phyloP scores from a whole-genome alignment of 35 echinoderm and acorn worm species.

The Lytechinus variegatus region DNA sequence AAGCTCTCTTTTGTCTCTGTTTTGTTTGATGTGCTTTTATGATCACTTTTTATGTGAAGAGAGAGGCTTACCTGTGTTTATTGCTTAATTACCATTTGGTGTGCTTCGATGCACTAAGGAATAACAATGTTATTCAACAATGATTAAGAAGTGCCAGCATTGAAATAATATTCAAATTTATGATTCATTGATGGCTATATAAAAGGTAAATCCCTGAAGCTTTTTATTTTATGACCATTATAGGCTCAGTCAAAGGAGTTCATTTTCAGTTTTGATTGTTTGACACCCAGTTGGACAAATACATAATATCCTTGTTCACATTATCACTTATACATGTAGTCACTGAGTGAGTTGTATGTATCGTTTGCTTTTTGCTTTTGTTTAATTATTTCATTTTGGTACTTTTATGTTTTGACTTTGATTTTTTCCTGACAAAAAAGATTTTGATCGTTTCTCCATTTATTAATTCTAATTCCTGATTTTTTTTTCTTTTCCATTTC shows the following conservation, averaged over 20 bases:
- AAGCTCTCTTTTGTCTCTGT: neutral
- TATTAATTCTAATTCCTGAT: neutral
- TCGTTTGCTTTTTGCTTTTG: neutral
- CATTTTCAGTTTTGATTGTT: neutral
- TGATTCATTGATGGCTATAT: neutral
- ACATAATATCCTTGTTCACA: neutral
- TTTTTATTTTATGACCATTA: neutral
- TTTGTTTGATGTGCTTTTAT: neutral
- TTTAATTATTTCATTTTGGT: neutral
- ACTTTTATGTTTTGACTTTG: neutral
- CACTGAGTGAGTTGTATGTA: neutral
- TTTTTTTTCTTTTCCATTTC: neutral
- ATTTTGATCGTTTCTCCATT: neutral
- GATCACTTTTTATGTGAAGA: too few relatives aligned
- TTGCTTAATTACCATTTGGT: neutral
- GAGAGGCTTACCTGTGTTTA: neutral
- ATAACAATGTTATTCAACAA: too few relatives aligned
- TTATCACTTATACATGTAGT: neutral
- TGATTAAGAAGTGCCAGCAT: too few relatives aligned
- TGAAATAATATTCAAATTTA: neutral
- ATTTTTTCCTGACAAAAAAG: neutral
- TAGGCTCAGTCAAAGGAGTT: neutral
- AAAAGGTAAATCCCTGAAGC: neutral
- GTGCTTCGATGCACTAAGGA: neutral
- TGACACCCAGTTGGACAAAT: neutral